Conservation (phyloP, 1,140 invertebrate genomes). For the Eufriesea mexicana region DNA sequence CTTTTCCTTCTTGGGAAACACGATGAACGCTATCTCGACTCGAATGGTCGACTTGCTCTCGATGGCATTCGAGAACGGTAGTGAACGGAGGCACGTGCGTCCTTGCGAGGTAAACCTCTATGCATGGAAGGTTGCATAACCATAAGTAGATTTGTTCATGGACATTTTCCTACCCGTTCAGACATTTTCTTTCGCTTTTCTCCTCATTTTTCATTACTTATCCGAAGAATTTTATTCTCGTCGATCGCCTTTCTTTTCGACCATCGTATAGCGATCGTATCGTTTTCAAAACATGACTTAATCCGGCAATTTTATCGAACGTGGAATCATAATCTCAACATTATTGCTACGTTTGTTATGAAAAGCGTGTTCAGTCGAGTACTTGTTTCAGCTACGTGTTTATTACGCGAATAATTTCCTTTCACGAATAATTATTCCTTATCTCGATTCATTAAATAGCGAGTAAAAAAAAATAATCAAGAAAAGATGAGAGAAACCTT, state of each 20-base stretch:
- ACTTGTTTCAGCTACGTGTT: background rate
- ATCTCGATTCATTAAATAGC: background rate
- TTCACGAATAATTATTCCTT: background rate
- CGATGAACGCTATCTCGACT: constrained; percentile 41
- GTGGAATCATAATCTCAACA: too few species aligned
- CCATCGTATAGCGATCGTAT: too few species aligned
- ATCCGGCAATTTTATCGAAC: too few species aligned
- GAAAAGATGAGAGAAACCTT: background rate
- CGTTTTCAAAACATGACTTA: background rate
- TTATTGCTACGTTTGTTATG: background rate
- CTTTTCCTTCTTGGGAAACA: constrained; percentile 46
- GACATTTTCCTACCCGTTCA: constrained; percentile 36
- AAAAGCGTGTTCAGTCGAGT: too few species aligned
- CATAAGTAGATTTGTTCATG: constrained; percentile 35
- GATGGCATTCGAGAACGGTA: constrained; percentile 48
- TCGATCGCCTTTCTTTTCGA: background rate
- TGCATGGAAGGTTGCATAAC: constrained; percentile 54
- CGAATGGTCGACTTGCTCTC: constrained; percentile 30
- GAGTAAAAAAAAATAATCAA: background rate
- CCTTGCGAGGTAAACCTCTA: constrained; percentile 60
- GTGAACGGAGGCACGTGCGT: constrained; percentile 60
- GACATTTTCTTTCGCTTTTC: constrained; percentile 13
- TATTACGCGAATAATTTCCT: background rate
- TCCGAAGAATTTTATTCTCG: background rate
- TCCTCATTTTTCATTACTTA: background rate